Percentiles rank a stretch among this genome's conserved stretches.
These are phyloP conservation scores for Liopterus haemorrhoidalis DNA, from an alignment of 2,888 invertebrate species.

Conservation along the genomic window DNA sequence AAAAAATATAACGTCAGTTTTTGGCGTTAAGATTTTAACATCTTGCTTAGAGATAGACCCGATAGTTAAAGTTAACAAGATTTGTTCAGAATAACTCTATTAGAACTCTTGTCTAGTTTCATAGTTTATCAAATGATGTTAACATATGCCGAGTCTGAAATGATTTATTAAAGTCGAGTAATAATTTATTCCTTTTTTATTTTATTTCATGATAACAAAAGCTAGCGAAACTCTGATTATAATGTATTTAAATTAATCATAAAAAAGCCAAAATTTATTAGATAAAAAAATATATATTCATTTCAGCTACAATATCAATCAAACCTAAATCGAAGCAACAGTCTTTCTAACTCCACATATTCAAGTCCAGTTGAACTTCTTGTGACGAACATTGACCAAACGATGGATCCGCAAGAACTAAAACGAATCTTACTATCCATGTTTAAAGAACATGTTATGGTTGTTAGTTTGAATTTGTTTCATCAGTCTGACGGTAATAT, in stretches of 20 bases:
- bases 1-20: too few species aligned
- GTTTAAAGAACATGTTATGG: constrained; percentile 61
- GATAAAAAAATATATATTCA: constrained; percentile 24
- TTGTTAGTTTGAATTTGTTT: constrained; percentile 56
- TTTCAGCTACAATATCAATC: not conserved
- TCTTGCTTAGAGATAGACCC: too few species aligned
- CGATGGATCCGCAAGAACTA: constrained; percentile 60
- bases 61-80: too few species aligned
- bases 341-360: constrained; percentile 13
- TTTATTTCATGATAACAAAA: not conserved
- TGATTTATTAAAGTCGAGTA: constrained; percentile 16
- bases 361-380: constrained; percentile 52
- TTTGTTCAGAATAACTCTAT: too few species aligned
- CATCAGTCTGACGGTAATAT: constrained; percentile 62
- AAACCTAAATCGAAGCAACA: constrained; percentile 13
- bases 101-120: too few species aligned
- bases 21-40: too few species aligned
- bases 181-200: constrained; percentile 5
- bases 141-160: constrained; percentile 43
- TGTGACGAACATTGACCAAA: constrained; percentile 66
- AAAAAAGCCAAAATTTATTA: too few species aligned
- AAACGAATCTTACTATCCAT: constrained; percentile 56
- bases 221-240: too few species aligned
- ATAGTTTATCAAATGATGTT: constrained; percentile 34
- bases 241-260: too few species aligned